Base-by-base conservation (phyloP, 2,797 vertebrate species). In the Dipus sagitta region DNA sequence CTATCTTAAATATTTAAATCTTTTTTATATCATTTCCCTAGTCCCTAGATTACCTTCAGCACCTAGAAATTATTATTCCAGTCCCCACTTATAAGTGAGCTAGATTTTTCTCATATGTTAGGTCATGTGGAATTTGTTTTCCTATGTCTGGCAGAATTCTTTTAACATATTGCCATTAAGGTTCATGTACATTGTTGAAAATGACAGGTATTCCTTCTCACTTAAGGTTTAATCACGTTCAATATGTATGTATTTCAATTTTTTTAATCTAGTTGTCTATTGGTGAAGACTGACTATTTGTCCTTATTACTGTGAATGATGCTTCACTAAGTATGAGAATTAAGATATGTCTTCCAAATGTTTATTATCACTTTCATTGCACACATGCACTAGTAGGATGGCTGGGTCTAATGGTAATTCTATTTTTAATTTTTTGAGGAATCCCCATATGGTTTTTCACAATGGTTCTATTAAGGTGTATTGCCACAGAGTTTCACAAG, bases 191-290 rank as follows among this genome's bases (percentile, higher is more conserved):
- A n/a, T 14, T 71, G 23, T 52, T 4, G 0, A 13, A 12, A 47
- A n/a, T 64, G 12, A 17, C 8, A 38, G 8, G 28, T 54, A 3
- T 64, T 9, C 1, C 9, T 62, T 82, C 26, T 20, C 78, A 76
- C 21, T 17, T 58, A 58, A 68, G 42, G 13, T 4, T 47, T 62
- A 70, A 17, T 47, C 30, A 12, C 42, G 77, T 54, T 54, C 54
- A 58, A 47, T 47, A 47, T 47, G 38, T 28, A 0, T 0, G 0
- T 58, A 58, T 14, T 58, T 58, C 54, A 7, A 1, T 20, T 0
- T n/a, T 21, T 26, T 1, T 15, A 6, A 9, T 38, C 15, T 54
- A 3, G 17, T 38, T 4, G 23, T 38, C 54, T 8, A 2, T 3
- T 77, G n/a, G 20, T 14, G 5, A 9, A 1, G 28, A 42, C 8